A percentile compares a stretch with the other conserved stretches of the same genome.
Conservation (phyloP, 2,797 vertebrate species). For the Silurus aristotelis region DNA sequence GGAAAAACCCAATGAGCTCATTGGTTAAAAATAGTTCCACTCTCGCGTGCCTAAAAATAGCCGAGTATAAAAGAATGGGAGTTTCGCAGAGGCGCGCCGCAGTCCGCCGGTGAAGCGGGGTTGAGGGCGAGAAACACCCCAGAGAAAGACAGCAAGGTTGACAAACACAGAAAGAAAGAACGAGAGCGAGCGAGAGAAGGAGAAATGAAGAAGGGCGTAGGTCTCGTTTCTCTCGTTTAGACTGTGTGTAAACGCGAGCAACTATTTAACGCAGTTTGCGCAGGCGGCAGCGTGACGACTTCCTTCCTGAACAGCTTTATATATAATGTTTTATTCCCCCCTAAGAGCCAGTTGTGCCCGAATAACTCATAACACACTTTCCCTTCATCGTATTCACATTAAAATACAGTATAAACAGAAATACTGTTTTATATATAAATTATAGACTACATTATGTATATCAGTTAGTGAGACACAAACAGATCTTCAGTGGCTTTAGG, state of each 20-base stretch:
- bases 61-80: conserved; percentile 55
- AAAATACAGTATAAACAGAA: background rate
- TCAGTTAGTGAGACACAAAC: background rate
- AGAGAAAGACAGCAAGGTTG: background rate
- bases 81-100: conserved; percentile 35
- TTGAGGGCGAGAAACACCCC: background rate
- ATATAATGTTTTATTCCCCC: background rate
- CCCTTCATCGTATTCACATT: background rate
- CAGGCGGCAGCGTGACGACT: conserved; percentile 11
- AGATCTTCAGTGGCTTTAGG: background rate
- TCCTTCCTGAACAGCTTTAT: conserved; percentile 18
- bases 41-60: conserved; percentile 59
- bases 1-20: conserved; percentile 56
- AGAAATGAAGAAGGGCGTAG: background rate
- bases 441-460: background rate
- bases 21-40: conserved; percentile 64
- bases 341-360: background rate
- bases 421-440: background rate
- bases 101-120: conserved; percentile 7
- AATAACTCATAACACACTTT: background rate
- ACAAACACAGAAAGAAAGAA: background rate
- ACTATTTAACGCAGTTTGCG: background rate
- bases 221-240: background rate
- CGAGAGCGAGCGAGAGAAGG: background rate
- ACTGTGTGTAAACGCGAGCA: background rate